Conservation (phyloP, 2,888 invertebrate species). For the Thyatira batis region DNA sequence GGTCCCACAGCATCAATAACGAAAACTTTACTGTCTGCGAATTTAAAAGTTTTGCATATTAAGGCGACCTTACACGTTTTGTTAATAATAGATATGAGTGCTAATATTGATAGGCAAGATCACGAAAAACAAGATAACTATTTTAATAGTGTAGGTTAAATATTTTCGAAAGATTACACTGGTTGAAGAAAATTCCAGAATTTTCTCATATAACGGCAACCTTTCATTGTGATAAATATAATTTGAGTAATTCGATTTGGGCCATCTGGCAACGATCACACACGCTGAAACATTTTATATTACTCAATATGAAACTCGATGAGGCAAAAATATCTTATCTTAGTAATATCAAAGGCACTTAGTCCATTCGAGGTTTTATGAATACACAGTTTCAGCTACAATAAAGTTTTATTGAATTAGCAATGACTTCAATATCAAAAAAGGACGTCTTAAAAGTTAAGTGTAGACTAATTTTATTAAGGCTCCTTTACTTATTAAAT, state of each 20-base stretch:
- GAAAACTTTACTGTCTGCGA: slow-evolving; percentile 22
- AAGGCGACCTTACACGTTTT: slow-evolving; percentile 25
- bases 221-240: slow-evolving; percentile 33
- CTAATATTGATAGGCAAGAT: no score
- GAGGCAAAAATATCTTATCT: slow-evolving; percentile 12
- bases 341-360: slow-evolving; percentile 7
- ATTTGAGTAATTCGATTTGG: slow-evolving; percentile 37
- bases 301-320: slow-evolving; percentile 28
- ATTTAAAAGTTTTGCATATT: slow-evolving; percentile 25
- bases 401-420: not conserved
- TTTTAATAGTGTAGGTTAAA: not conserved
- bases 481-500: not conserved
- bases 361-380: slow-evolving; percentile 5
- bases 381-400: not conserved
- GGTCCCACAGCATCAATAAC: slow-evolving; percentile 18
- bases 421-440: not conserved
- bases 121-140: no score
- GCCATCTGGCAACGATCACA: slow-evolving; percentile 37
- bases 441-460: not conserved
- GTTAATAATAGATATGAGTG: slow-evolving; percentile 12
- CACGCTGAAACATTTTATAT: slow-evolving; percentile 23
- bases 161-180: no score
- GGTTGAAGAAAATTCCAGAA: no score
- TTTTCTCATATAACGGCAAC: not conserved
- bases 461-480: not conserved